These are phyloP conservation scores for Mylabris sibirica DNA, from an alignment of 2,888 invertebrate species.

Conservation along the genomic window DNA sequence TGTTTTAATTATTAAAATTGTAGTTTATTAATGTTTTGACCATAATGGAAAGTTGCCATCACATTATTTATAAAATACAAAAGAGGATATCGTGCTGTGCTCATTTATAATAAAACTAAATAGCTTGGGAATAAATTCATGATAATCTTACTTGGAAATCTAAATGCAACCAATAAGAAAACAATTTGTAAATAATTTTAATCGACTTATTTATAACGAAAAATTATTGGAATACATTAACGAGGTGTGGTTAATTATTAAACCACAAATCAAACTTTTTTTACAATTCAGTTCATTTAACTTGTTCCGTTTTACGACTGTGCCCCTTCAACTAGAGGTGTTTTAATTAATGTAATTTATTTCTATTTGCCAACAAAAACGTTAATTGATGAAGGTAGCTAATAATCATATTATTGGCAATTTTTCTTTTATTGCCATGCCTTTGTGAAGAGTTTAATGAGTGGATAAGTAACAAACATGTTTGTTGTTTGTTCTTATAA, in stretches of 20 bases:
- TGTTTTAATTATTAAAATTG: not conserved
- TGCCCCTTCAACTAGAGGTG: not conserved
- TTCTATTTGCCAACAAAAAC: not conserved
- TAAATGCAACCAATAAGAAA: not conserved
- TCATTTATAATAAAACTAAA: slow-evolving; percentile 25
- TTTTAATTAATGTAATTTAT: too few relatives aligned
- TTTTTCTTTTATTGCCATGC: not conserved
- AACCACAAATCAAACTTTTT: not conserved
- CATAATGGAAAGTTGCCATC: not conserved
- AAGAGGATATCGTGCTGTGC: slow-evolving; percentile 29
- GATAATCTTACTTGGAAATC: slow-evolving; percentile 7
- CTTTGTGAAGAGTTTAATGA: slow-evolving; percentile 35
- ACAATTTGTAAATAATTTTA: slow-evolving; percentile 2
- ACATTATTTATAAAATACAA: slow-evolving; percentile 18
- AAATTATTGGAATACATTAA: not conserved
- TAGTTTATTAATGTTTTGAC: not conserved
- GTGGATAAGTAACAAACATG: slow-evolving; percentile 30
- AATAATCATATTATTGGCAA: not conserved
- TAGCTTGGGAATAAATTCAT: not conserved
- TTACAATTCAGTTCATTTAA: not conserved
- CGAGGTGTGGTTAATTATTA: not conserved
- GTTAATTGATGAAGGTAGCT: not conserved
- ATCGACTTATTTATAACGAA: not conserved
- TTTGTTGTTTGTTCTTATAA: slow-evolving; percentile 10
- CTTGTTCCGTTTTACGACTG: not conserved